Evolutionary conservation across 2,113 vertebrate species (phyloP).

Genomic region (Psammodynastes pulverulentus): DNA sequence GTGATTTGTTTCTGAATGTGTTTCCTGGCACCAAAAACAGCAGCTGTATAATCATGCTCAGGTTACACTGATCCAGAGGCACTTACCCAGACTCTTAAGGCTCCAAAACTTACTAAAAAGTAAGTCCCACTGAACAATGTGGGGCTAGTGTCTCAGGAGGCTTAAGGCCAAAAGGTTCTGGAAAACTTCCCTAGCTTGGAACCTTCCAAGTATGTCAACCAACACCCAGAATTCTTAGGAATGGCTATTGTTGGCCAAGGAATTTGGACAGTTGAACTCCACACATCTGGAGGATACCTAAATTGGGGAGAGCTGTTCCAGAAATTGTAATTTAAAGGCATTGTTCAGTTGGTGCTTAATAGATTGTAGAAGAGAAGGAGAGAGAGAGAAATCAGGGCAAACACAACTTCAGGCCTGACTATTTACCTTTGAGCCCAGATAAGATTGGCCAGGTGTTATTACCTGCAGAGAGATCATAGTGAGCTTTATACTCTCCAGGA

Average conservation of each 20-base stretch:
- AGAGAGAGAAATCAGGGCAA: background rate
- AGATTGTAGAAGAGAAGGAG: background rate
- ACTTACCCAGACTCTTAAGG: background rate
- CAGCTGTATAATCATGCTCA: background rate
- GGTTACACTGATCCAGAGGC: background rate
- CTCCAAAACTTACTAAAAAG: background rate
- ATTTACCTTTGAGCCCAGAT: background rate
- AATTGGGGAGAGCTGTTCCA: background rate
- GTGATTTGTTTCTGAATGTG: background rate
- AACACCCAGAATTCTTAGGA: background rate
- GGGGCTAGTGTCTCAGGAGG: background rate
- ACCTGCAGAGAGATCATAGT: background rate
- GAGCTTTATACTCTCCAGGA: background rate
- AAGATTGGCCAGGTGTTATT: background rate
- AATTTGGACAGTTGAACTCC: background rate
- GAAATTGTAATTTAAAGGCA: background rate
- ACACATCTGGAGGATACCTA: background rate
- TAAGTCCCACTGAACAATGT: background rate
- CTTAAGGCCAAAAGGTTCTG: background rate
- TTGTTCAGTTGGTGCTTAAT: background rate
- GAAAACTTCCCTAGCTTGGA: background rate
- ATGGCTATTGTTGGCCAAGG: background rate
- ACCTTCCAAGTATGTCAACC: background rate
- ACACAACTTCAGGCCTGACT: background rate
- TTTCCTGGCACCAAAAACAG: background rate